Conservation (phyloP, 64 coral and sea anemone species). For the Catalaphyllia jardinei region DNA sequence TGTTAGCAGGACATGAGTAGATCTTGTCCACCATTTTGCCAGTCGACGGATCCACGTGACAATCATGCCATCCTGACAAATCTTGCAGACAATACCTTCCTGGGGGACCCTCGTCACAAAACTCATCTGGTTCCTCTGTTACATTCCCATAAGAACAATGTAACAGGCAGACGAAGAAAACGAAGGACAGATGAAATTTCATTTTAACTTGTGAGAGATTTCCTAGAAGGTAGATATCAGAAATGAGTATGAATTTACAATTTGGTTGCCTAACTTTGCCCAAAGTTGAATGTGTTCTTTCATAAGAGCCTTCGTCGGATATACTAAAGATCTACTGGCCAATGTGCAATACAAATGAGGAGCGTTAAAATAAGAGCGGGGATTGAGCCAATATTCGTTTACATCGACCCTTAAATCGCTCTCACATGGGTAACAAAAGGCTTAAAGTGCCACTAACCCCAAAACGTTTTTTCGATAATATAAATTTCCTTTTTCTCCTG, state of each 20-base stretch:
- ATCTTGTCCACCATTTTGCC: slow-evolving; percentile 28
- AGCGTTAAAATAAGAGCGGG: too few relatives aligned
- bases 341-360: too few relatives aligned
- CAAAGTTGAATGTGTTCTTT: too few relatives aligned
- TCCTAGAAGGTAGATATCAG: neutral
- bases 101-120: slow-evolving; percentile 34
- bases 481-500: too few relatives aligned
- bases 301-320: too few relatives aligned
- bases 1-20: neutral
- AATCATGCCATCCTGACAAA: slow-evolving; percentile 15
- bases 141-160: neutral
- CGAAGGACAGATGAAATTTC: neutral
- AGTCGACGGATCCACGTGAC: neutral
- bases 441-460: too few relatives aligned
- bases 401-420: too few relatives aligned
- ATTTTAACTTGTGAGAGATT: neutral
- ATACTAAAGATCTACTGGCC: too few relatives aligned
- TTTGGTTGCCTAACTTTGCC: too few relatives aligned
- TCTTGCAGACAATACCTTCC: slow-evolving; percentile 25
- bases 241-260: neutral
- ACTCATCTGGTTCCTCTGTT: neutral
- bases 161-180: neutral
- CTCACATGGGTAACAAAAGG: too few relatives aligned
- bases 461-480: too few relatives aligned
- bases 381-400: too few relatives aligned